Evolutionary conservation across 2,888 invertebrate species (phyloP).

Genomic region (Zhuqinia jingwanae): DNA sequence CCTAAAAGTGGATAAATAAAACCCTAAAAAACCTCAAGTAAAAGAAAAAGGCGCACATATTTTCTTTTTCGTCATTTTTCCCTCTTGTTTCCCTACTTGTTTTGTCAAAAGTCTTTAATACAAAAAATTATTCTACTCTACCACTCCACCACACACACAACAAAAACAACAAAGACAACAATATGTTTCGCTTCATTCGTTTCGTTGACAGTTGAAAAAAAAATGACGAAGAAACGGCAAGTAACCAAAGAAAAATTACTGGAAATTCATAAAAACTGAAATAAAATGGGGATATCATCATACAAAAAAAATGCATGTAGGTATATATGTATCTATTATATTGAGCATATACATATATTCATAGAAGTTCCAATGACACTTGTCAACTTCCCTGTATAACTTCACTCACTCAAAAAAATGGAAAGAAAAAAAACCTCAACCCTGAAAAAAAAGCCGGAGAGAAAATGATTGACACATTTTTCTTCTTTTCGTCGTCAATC

Average conservation of each 20-base stretch:
- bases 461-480: slow-evolving; percentile 70
- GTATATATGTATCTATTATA: too few relatives aligned
- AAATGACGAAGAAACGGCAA: background rate
- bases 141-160: too few relatives aligned
- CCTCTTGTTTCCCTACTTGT: background rate
- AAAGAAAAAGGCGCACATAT: background rate
- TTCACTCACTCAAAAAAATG: background rate
- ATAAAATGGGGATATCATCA: slow-evolving; percentile 37
- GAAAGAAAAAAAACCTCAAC: background rate
- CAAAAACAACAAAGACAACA: too few relatives aligned
- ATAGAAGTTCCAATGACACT: too few relatives aligned
- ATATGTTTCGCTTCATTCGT: slow-evolving; percentile 61
- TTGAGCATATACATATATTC: too few relatives aligned
- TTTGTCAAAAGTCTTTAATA: background rate
- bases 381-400: slow-evolving; percentile 51
- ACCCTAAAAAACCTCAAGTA: too few relatives aligned
- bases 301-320: background rate
- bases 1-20: background rate
- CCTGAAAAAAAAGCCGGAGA: background rate
- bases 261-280: slow-evolving; percentile 38
- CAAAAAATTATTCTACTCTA: background rate
- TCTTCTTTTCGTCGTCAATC: too few relatives aligned
- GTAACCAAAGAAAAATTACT: slow-evolving; percentile 56
- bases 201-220: slow-evolving; percentile 65
- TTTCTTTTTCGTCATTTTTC: background rate